Base-by-base conservation (phyloP, 2,888 invertebrate genomes). In the Drosophila aldrichi region DNA sequence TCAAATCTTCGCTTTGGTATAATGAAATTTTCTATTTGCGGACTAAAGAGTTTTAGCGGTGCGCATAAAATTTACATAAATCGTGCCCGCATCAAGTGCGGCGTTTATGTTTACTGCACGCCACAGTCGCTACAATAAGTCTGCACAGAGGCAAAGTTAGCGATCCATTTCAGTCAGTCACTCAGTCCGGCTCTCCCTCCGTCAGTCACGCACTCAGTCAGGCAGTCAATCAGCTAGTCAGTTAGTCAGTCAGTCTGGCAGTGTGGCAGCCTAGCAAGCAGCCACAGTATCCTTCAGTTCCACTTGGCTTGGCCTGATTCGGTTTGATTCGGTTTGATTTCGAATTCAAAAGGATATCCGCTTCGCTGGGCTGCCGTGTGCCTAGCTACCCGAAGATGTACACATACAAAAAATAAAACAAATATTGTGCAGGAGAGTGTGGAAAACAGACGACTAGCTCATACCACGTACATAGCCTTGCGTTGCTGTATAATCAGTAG, bases 341-440 rank as follows among this genome's bases (percentile, higher is more conserved):
- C 64, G 66, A 70, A 67, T 74, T 82, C 62, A 78, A 81, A 75
- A 79, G 88, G 86, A 85, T 81, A 88, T 85, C 77, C 86, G 81
- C 62, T 69, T 81, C 54, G 78, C 44, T 81, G 80, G 66, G 59
- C 64, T 63, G 60, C 63, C 55, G 59, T 66, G 52, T 61, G 51
- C 60, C 73, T 25, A 43, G 20, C 29, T 22, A 36, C 36, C 22
- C 43, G 40, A n/a, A 9, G 29, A 22, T 29, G 46, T 3, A 16
- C 3, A 40, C n/a, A 40, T 8, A 38, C 9, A 16, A 25, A 46
- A 46, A 25, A n/a, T 4, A 29, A n/a, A 48, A 49, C 29, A 20
- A 7, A 34, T 6, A 8, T 41, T 16, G 38, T 29, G 54, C 16
- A 20, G 51, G 12, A 20, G 8, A 36, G 34, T 20, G 9, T 20